Percentiles rank a stretch among this genome's conserved stretches.
phyloP scores from a whole-genome alignment of 2,888 invertebrate genomes.

The Netelia inedita region DNA sequence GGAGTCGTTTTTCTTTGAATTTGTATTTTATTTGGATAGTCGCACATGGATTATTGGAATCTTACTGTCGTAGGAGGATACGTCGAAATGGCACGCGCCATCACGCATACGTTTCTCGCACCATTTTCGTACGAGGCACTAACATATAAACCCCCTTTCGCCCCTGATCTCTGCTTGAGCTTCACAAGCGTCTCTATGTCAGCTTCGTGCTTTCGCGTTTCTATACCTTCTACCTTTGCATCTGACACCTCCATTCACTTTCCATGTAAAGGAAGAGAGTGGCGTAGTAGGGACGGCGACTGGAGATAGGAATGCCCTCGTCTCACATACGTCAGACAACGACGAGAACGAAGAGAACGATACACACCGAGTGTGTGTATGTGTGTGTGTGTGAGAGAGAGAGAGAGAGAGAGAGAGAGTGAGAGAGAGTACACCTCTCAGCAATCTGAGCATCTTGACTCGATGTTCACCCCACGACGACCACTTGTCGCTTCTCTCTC shows the following conservation, averaged over 20 bases:
- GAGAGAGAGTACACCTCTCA: constrained; percentile 37
- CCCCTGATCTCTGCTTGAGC: constrained; percentile 24
- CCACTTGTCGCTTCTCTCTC: constrained; percentile 66
- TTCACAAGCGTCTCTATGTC: constrained; percentile 15
- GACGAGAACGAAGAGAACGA: constrained; percentile 30
- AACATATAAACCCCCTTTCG: neutral
- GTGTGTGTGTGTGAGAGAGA: constrained; percentile 8
- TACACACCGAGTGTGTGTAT: neutral
- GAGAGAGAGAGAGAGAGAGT: constrained; percentile 19
- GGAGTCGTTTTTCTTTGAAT: neutral
- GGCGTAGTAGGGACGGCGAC: neutral
- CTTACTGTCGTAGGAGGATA: constrained; percentile 13
- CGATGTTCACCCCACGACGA: constrained; percentile 59
- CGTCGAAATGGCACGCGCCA: constrained; percentile 53
- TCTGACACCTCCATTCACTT: constrained; percentile 50
- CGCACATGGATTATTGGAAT: constrained; percentile 13
- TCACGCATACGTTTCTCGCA: constrained; percentile 24
- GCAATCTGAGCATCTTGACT: constrained; percentile 63
- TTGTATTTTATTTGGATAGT: neutral
- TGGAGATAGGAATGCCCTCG: constrained; percentile 29
- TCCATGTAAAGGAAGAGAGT: constrained; percentile 31
- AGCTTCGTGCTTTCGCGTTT: constrained; percentile 29
- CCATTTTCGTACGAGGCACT: constrained; percentile 41
- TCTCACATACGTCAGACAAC: constrained; percentile 49
- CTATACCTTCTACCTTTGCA: constrained; percentile 37